Conservation (phyloP, 1,140 invertebrate genomes). For the Hydropsyche tenuis region DNA sequence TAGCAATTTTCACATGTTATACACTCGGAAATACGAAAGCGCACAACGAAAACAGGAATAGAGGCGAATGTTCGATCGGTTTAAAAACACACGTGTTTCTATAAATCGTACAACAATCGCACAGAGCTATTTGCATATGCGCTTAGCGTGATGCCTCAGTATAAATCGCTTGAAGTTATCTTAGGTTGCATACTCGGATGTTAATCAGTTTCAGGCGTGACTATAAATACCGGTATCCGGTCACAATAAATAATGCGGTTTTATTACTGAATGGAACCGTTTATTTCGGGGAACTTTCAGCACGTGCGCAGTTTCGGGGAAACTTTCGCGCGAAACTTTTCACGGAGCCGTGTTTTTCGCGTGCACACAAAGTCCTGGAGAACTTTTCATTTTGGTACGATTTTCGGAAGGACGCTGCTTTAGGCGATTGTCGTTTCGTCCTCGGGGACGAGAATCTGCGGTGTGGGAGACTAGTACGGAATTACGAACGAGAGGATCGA, state of each 20-base stretch:
- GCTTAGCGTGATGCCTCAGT: slow-evolving; percentile 42
- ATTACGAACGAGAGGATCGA: no score
- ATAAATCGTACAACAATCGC: slow-evolving; percentile 25
- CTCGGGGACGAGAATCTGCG: no score
- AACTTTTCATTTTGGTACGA: no score
- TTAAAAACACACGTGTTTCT: background rate
- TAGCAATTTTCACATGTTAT: no score
- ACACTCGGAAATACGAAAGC: no score
- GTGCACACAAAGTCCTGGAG: no score
- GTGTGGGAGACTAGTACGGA: no score
- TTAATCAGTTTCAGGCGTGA: slow-evolving; percentile 41
- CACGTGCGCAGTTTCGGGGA: background rate
- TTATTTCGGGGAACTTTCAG: slow-evolving; percentile 4
- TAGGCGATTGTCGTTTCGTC: no score
- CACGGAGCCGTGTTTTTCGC: background rate
- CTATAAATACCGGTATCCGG: slow-evolving; percentile 16
- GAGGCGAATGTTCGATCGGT: no score
- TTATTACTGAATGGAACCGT: slow-evolving; percentile 18
- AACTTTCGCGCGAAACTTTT: background rate
- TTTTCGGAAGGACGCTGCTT: no score
- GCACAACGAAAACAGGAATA: no score
- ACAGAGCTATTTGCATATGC: slow-evolving; percentile 41
- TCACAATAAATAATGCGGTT: slow-evolving; percentile 15
- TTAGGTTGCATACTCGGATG: slow-evolving; percentile 41
- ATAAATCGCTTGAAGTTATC: slow-evolving; percentile 39